Evolutionary conservation across 1,140 invertebrate species (phyloP).

Genomic region (Saxidomus purpurata): DNA sequence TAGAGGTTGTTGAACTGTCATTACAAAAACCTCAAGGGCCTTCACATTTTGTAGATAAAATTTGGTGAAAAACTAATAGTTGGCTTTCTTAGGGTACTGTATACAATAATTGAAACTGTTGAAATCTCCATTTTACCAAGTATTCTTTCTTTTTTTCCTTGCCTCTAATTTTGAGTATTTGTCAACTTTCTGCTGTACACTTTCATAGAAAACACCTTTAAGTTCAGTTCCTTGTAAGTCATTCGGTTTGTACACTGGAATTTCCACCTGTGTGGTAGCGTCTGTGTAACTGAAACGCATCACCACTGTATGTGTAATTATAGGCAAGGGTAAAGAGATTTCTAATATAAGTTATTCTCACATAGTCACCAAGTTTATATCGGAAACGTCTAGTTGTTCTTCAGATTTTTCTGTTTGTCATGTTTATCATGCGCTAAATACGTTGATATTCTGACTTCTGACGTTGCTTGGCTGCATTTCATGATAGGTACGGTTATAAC

Average conservation of each 20-base stretch:
- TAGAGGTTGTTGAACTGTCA: no score
- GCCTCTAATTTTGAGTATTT: not conserved
- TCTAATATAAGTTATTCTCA: slow-evolving; percentile 8
- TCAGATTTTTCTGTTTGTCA: not conserved
- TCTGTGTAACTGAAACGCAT: not conserved
- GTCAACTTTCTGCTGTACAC: slow-evolving; percentile 24
- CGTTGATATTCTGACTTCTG: slow-evolving; percentile 10
- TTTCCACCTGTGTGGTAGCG: slow-evolving; percentile 3
- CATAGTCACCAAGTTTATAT: slow-evolving; percentile 13
- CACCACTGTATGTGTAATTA: slow-evolving; percentile 6
- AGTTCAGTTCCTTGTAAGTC: slow-evolving; percentile 48
- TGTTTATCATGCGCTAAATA: slow-evolving; percentile 8
- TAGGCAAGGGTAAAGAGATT: not conserved
- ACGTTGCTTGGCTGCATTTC: not conserved
- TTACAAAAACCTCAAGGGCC: no score
- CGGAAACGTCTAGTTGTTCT: not conserved
- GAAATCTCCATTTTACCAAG: slow-evolving; percentile 16
- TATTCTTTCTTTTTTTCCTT: not conserved
- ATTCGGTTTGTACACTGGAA: not conserved
- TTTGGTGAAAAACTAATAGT: no score
- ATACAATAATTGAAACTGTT: not conserved
- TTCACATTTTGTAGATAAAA: no score
- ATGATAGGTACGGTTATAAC: slow-evolving; percentile 9
- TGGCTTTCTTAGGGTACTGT: no score
- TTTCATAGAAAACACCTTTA: slow-evolving; percentile 45